Percentiles rank a stretch among this genome's conserved stretches.
These are phyloP conservation scores for Caenorhabditis briggsae DNA, from an alignment of 1,140 invertebrate genomes.

Conservation along the genomic window DNA sequence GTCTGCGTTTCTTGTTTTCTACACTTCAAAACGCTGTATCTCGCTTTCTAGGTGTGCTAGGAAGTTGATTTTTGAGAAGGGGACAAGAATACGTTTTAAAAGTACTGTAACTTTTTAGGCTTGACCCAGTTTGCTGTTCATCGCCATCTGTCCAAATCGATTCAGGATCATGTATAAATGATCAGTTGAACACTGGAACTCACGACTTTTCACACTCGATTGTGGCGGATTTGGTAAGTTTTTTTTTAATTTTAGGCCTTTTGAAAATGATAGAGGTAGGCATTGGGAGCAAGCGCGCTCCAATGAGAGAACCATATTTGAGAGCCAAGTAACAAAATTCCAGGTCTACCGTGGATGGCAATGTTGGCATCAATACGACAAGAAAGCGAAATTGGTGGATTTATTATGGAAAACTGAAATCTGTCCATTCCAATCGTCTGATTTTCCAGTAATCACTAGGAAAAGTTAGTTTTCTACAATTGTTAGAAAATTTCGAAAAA, in stretches of 20 bases:
- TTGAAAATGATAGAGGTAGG: not conserved
- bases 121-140: conserved; percentile 74
- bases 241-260: too few species aligned
- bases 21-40: too few species aligned
- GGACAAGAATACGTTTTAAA: too few species aligned
- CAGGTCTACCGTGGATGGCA: conserved; percentile 71
- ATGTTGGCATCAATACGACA: conserved; percentile 76
- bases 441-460: conserved; percentile 55
- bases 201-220: conserved; percentile 71
- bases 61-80: too few species aligned
- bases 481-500: too few species aligned
- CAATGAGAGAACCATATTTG: too few species aligned
- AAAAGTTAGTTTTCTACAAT: not conserved
- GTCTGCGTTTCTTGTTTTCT: too few species aligned
- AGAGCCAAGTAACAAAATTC: conserved; percentile 1
- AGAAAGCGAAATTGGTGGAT: conserved; percentile 72
- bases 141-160: conserved; percentile 70
- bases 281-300: too few species aligned
- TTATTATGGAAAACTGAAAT: conserved; percentile 76
- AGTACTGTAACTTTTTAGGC: too few species aligned
- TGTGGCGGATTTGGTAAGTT: conserved; percentile 66
- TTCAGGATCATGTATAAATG: conserved; percentile 69
- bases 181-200: conserved; percentile 69
- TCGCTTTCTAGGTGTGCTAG: too few species aligned
- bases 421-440: conserved; percentile 66